These are phyloP conservation scores for Polydrusus tereticollis DNA, from an alignment of 2,888 invertebrate genomes.

Conservation along the genomic window DNA sequence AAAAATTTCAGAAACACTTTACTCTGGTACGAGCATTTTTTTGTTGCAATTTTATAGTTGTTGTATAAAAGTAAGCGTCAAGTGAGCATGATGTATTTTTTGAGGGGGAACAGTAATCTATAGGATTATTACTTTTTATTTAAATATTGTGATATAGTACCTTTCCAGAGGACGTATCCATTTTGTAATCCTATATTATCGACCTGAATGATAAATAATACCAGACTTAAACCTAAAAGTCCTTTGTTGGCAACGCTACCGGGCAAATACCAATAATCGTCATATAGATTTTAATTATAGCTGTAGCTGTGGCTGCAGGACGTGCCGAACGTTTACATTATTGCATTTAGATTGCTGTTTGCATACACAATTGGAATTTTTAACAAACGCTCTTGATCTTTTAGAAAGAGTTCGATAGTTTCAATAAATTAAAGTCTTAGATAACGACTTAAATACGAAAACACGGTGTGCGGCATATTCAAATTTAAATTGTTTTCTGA, in stretches of 20 bases:
- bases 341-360: background rate
- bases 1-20: background rate
- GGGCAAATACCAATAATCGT: background rate
- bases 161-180: background rate
- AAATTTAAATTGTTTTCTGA: too few relatives aligned
- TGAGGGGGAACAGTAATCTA: too few relatives aligned
- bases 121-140: background rate
- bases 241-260: background rate
- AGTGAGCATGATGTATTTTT: too few relatives aligned
- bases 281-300: background rate
- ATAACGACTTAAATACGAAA: too few relatives aligned
- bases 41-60: background rate
- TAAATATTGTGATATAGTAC: background rate
- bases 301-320: background rate
- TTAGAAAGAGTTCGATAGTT: too few relatives aligned
- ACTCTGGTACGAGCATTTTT: background rate
- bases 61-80: too few relatives aligned
- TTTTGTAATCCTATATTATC: background rate
- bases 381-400: too few relatives aligned
- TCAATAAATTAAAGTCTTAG: too few relatives aligned
- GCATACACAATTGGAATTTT: background rate
- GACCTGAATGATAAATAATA: background rate
- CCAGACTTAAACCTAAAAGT: background rate
- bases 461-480: too few relatives aligned
- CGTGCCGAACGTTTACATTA: background rate